These are phyloP conservation scores for Aspidoscelis tigris DNA, from an alignment of 2,113 vertebrate genomes.

Conservation along the genomic window DNA sequence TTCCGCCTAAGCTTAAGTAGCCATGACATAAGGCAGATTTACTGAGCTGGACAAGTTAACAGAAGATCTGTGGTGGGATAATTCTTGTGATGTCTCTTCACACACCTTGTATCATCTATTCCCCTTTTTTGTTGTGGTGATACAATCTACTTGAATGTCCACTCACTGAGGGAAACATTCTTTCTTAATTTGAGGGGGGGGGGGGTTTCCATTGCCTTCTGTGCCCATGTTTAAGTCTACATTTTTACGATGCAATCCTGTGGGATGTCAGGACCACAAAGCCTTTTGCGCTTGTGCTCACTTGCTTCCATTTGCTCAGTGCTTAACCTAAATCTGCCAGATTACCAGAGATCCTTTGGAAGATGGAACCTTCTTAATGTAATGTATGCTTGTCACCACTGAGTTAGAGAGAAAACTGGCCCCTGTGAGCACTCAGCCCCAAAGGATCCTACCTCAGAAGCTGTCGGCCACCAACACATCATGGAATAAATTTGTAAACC, in stretches of 20 bases:
- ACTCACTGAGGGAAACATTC: neutral
- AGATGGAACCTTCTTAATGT: neutral
- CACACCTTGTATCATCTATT: neutral
- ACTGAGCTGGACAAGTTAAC: too few species aligned
- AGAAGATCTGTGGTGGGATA: too few species aligned
- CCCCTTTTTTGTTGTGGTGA: neutral
- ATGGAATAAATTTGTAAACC: neutral
- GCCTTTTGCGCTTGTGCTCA: neutral
- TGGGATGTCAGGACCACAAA: neutral
- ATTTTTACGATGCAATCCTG: rapidly evolving
- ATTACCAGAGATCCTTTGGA: neutral
- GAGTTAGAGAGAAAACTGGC: neutral
- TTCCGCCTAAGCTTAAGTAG: neutral
- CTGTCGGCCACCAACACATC: too few species aligned
- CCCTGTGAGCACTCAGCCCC: too few species aligned
- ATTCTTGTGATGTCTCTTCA: neutral
- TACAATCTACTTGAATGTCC: neutral
- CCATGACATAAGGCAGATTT: too few species aligned
- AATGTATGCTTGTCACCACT: neutral
- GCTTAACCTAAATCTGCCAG: conserved; percentile 17
- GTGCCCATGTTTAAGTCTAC: neutral
- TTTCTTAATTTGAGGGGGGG: neutral
- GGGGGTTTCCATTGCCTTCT: neutral
- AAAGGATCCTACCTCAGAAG: too few species aligned
- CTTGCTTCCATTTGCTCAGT: neutral